These are phyloP conservation scores for Alviniconcha strummeri DNA, from an alignment of 2,888 invertebrate species.

Conservation along the genomic window DNA sequence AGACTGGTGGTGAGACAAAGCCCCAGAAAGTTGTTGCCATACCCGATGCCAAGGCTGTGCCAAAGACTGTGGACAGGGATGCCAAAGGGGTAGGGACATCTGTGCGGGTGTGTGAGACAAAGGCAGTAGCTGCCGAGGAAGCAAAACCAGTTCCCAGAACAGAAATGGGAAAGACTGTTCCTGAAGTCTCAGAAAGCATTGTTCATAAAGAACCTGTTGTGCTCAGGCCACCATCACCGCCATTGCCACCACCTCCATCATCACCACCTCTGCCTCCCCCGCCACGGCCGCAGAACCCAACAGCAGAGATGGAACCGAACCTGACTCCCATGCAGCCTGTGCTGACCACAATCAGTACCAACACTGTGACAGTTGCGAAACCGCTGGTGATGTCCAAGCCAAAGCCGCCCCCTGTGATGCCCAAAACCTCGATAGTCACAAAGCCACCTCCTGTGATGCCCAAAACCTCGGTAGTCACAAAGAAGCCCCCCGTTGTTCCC, in stretches of 20 bases:
- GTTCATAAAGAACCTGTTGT: no score
- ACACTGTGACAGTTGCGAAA: slow-evolving; percentile 31
- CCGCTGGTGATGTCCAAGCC: slow-evolving; percentile 31
- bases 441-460: slow-evolving; percentile 33
- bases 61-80: no score
- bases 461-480: slow-evolving; percentile 6
- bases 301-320: slow-evolving; percentile 19
- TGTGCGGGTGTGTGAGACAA: no score
- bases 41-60: no score
- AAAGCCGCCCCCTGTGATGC: slow-evolving; percentile 28
- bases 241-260: not conserved
- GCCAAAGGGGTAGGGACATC: no score
- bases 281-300: slow-evolving; percentile 20
- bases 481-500: slow-evolving; percentile 29
- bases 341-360: slow-evolving; percentile 28
- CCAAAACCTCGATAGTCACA: slow-evolving; percentile 9
- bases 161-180: no score
- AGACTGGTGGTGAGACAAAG: no score
- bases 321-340: slow-evolving; percentile 4
- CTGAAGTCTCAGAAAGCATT: no score
- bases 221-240: slow-evolving; percentile 4
- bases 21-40: no score
- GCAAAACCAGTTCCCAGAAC: no score
- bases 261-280: slow-evolving; percentile 4
- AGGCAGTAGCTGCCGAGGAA: no score